Conservation (phyloP, 2,797 vertebrate species). For the Periparus ater region DNA sequence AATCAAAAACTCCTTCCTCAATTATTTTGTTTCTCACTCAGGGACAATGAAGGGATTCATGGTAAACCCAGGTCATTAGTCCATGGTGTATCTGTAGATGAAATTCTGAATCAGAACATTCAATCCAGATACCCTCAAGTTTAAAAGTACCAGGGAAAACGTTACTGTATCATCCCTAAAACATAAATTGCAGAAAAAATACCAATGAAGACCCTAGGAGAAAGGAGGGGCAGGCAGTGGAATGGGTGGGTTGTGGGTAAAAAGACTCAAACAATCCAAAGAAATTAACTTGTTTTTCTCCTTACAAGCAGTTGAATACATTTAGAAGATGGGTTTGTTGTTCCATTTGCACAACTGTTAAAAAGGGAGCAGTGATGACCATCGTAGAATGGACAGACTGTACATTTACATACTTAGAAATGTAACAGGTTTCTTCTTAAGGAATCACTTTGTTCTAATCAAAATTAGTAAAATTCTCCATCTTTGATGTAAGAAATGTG, state of each 20-base stretch:
- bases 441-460: not conserved
- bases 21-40: not conserved
- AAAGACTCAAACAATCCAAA: not conserved
- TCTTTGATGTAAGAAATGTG: not conserved
- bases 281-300: not conserved
- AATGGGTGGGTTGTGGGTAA: not conserved
- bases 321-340: not conserved
- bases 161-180: not conserved
- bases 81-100: not conserved
- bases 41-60: not conserved
- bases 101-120: not conserved
- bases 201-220: not conserved
- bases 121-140: not conserved
- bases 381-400: fast-evolving
- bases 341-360: not conserved
- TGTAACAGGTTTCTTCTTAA: not conserved
- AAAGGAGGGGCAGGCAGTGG: not conserved
- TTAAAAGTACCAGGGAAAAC: not conserved
- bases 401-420: not conserved
- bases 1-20: not conserved
- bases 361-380: not conserved
- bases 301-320: not conserved
- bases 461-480: not conserved
- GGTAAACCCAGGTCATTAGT: not conserved
- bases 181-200: not conserved